Conservation (phyloP, 23 tunicate species). For the Ascidia mentula region DNA sequence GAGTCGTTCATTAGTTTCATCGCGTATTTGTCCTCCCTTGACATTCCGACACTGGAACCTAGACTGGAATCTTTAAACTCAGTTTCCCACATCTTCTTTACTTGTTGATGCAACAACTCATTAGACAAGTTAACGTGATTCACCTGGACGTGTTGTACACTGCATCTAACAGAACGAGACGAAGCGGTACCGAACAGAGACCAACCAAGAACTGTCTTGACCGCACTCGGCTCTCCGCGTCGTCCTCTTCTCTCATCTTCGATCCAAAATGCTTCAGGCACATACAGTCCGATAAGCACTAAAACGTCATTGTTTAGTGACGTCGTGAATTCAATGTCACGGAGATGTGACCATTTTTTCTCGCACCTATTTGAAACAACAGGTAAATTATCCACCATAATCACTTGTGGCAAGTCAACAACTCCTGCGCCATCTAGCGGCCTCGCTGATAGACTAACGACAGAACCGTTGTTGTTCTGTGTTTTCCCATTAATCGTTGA, state of each 20-base stretch:
- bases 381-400: neutral
- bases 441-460: neutral
- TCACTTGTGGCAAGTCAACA: neutral
- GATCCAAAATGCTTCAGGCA: conserved; percentile 9
- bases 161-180: neutral
- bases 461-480: neutral
- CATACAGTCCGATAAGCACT: conserved; percentile 13
- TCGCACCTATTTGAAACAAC: neutral
- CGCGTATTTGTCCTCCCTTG: conserved; percentile 7
- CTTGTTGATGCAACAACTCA: neutral
- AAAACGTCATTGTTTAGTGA: neutral
- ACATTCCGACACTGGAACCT: neutral
- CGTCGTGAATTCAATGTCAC: neutral
- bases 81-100: neutral
- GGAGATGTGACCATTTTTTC: neutral
- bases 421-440: neutral
- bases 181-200: conserved; percentile 8
- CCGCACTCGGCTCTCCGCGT: conserved; percentile 13
- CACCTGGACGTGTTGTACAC: neutral
- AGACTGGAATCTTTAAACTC: neutral
- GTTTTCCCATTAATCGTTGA: too few relatives aligned
- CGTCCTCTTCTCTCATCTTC: neutral
- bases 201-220: conserved; percentile 15
- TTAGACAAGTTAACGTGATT: neutral
- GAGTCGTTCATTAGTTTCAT: neutral